Evolutionary conservation across 2,888 invertebrate species (phyloP).

Genomic region (Cybosia mesomella): DNA sequence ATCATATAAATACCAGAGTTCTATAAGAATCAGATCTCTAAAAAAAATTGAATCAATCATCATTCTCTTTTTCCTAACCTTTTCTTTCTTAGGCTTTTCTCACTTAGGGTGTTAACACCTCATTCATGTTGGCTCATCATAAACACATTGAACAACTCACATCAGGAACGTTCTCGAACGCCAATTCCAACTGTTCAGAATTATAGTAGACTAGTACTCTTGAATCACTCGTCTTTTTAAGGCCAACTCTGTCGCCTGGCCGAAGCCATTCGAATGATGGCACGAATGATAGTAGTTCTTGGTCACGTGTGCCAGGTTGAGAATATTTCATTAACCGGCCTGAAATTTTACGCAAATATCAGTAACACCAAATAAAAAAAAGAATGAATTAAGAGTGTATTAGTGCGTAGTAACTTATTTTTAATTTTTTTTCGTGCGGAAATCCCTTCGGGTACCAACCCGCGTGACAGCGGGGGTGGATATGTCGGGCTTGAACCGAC

Average conservation of each 20-base stretch:
- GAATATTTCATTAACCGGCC: conserved; percentile 74
- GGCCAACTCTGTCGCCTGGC: conserved; percentile 92
- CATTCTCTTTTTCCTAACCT: background rate
- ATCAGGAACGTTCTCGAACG: conserved; percentile 92
- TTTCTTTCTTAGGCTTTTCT: no score
- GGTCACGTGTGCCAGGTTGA: conserved; percentile 55
- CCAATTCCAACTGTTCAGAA: conserved; percentile 92
- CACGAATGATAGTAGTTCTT: conserved; percentile 66
- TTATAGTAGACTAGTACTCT: conserved; percentile 92
- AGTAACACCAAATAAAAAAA: background rate
- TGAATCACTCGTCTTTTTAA: conserved; percentile 91
- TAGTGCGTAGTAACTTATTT: no score
- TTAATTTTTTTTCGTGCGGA: no score
- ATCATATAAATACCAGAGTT: no score
- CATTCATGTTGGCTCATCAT: background rate
- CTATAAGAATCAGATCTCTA: no score
- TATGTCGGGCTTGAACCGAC: no score
- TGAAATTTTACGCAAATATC: conserved; percentile 43
- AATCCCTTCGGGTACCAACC: no score
- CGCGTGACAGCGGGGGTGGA: no score
- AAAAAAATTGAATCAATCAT: background rate
- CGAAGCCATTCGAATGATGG: conserved; percentile 93
- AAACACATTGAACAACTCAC: conserved; percentile 73
- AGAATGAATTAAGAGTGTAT: no score
- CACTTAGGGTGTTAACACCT: background rate